These are phyloP conservation scores for Eucera pruinosa DNA, from an alignment of 2,888 invertebrate species.

Conservation along the genomic window DNA sequence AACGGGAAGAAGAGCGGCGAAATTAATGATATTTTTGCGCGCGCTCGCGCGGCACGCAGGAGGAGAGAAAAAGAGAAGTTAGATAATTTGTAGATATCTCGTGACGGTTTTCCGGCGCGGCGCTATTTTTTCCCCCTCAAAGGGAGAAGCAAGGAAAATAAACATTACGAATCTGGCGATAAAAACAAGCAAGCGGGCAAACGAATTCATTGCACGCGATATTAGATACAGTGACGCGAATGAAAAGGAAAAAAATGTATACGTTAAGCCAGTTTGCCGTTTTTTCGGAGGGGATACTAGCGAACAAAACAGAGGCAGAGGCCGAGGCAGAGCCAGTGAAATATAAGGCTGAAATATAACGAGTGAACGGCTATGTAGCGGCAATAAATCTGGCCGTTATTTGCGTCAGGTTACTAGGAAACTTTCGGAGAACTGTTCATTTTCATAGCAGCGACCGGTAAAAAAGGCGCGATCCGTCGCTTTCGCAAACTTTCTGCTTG, in stretches of 20 bases:
- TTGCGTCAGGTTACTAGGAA: conserved; percentile 35
- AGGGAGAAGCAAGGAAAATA: too few relatives aligned
- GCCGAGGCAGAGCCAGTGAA: neutral
- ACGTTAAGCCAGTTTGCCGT: neutral
- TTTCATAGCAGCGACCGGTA: conserved; percentile 42
- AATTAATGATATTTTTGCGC: too few relatives aligned
- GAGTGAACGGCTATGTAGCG: conserved; percentile 13
- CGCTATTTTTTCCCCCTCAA: neutral
- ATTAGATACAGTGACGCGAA: too few relatives aligned
- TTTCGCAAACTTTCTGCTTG: neutral
- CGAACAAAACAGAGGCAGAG: neutral
- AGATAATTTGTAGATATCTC: neutral
- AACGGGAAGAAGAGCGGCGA: too few relatives aligned
- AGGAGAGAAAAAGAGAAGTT: neutral
- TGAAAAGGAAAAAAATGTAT: neutral
- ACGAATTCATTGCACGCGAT: too few relatives aligned
- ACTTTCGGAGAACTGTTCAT: conserved; percentile 49
- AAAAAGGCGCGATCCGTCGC: conserved; percentile 10
- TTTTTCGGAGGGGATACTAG: neutral
- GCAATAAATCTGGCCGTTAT: conserved; percentile 51
- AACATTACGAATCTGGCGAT: too few relatives aligned
- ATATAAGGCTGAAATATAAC: conserved; percentile 12
- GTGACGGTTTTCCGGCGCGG: neutral
- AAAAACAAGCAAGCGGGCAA: too few relatives aligned
- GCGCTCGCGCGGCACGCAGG: too few relatives aligned